Percentiles rank a stretch among this genome's conserved stretches.
Conservation (phyloP, 1,140 invertebrate species). For the Andrena cerasifolii region DNA sequence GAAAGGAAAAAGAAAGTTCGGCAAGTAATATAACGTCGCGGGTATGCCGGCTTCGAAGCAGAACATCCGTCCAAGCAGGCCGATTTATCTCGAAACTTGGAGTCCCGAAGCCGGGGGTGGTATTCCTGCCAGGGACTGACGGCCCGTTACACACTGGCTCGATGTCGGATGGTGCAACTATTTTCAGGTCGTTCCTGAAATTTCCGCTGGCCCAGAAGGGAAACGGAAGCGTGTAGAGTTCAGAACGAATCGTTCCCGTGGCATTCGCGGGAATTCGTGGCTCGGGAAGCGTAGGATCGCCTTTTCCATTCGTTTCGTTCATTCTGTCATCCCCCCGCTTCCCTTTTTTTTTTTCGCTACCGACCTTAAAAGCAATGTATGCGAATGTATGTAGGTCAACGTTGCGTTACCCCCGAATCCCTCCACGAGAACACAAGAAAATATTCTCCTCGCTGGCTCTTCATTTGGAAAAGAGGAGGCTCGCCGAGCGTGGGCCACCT, state of each 20-base stretch:
- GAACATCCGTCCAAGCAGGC: constrained; percentile 22
- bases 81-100: constrained; percentile 50
- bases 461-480: background rate
- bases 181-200: constrained; percentile 28
- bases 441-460: too few relatives aligned
- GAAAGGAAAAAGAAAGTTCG: constrained; percentile 39
- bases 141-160: constrained; percentile 5
- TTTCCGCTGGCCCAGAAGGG: background rate
- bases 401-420: too few relatives aligned
- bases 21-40: constrained; percentile 45
- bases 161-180: constrained; percentile 7
- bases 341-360: background rate
- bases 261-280: background rate
- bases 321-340: background rate
- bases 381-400: background rate
- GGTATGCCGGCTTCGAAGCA: background rate
- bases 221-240: background rate
- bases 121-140: constrained; percentile 11
- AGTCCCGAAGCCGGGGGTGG: background rate
- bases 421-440: too few relatives aligned
- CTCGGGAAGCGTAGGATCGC: background rate
- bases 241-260: constrained; percentile 28
- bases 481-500: background rate
- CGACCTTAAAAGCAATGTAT: background rate
- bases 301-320: too few relatives aligned